Conservation (phyloP, 2,797 vertebrate genomes). For the Sorex maritimensis region DNA sequence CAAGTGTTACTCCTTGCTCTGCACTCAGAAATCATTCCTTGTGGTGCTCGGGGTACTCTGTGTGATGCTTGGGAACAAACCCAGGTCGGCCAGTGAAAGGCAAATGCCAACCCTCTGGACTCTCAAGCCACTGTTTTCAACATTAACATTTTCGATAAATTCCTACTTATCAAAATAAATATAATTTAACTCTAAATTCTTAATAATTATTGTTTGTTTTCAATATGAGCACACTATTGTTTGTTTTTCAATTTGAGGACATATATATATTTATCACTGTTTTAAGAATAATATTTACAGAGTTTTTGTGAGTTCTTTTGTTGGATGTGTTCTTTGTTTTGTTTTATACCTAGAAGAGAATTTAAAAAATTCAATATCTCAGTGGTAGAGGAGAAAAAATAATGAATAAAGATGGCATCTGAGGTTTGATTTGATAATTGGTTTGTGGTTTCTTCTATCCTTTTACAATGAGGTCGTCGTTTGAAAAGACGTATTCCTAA, state of each 20-base stretch:
- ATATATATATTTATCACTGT: conserved; percentile 31
- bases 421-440: background rate
- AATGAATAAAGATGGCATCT: conserved; percentile 15
- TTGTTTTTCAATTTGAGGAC: conserved; percentile 11
- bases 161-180: conserved; percentile 64
- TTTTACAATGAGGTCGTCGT: too few species aligned
- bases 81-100: too few species aligned
- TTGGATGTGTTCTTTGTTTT: background rate
- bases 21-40: too few species aligned
- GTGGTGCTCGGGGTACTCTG: too few species aligned
- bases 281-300: conserved; percentile 43
- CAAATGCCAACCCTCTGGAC: too few species aligned
- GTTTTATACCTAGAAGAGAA: conserved; percentile 53
- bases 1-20: too few species aligned
- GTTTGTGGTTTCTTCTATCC: background rate
- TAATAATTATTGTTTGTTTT: conserved; percentile 35
- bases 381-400: conserved; percentile 10
- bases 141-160: conserved; percentile 34
- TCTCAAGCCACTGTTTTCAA: too few species aligned
- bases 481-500: too few species aligned
- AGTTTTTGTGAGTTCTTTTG: background rate
- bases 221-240: conserved; percentile 5
- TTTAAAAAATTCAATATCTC: conserved; percentile 35
- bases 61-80: too few species aligned
- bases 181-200: too few species aligned